Percentiles rank a stretch among this genome's conserved stretches.
These are phyloP conservation scores for Malthinus seriepunctatus DNA, from an alignment of 2,888 invertebrate species.

Conservation along the genomic window DNA sequence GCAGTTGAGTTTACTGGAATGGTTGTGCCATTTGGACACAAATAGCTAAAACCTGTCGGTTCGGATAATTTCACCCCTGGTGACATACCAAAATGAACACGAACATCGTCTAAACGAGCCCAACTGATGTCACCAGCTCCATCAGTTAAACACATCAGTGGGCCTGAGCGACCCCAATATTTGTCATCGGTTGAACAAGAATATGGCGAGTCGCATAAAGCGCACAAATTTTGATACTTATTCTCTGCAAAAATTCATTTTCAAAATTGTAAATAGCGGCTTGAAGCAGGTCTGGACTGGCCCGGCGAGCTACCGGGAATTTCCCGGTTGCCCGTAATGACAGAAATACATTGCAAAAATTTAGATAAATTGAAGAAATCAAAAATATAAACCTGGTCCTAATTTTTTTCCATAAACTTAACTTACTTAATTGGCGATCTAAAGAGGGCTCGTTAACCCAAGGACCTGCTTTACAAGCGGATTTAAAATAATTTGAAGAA, in stretches of 20 bases:
- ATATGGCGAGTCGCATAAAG: constrained; percentile 66
- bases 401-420: not conserved
- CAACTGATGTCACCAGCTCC: constrained; percentile 82
- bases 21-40: constrained; percentile 77
- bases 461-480: constrained; percentile 84
- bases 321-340: not conserved
- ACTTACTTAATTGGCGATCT: constrained; percentile 71
- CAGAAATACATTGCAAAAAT: too few relatives aligned
- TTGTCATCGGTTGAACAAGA: constrained; percentile 70
- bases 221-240: constrained; percentile 73
- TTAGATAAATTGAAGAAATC: too few relatives aligned
- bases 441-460: constrained; percentile 72
- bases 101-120: constrained; percentile 73
- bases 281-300: too few relatives aligned
- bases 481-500: constrained; percentile 73
- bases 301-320: too few relatives aligned
- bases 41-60: constrained; percentile 64
- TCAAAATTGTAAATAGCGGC: not conserved
- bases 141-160: constrained; percentile 77
- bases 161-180: constrained; percentile 83
- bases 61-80: constrained; percentile 50
- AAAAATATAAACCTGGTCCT: not conserved
- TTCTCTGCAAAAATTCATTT: constrained; percentile 56
- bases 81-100: constrained; percentile 65
- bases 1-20: constrained; percentile 59